phyloP scores from a whole-genome alignment of 2,797 vertebrate genomes.

The Spinibarbus caldwelli region DNA sequence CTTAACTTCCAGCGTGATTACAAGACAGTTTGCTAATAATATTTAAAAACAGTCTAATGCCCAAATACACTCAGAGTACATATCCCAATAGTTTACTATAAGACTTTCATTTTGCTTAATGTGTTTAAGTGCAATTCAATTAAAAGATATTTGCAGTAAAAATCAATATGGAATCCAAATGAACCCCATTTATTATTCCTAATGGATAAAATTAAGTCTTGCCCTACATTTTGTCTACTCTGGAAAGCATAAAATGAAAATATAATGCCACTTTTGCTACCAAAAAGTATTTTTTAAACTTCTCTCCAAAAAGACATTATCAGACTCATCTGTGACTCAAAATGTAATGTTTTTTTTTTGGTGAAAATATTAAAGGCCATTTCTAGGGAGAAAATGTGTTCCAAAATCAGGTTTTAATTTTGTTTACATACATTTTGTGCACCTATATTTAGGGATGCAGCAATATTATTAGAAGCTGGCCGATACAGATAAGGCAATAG shows the following conservation, averaged over 20 bases:
- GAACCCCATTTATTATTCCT: neutral
- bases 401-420: neutral
- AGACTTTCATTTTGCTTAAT: neutral
- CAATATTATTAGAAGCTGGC: neutral
- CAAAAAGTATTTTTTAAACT: neutral
- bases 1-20: neutral
- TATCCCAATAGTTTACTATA: neutral
- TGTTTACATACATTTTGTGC: neutral
- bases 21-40: neutral
- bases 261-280: neutral
- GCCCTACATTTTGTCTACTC: neutral
- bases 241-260: neutral
- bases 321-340: neutral
- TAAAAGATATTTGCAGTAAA: neutral
- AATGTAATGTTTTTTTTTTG: neutral
- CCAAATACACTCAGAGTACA: neutral
- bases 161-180: neutral
- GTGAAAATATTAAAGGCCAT: neutral
- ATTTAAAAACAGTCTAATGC: neutral
- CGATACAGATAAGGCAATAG: neutral
- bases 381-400: neutral
- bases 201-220: neutral
- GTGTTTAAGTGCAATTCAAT: neutral
- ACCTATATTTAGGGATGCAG: neutral
- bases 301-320: neutral